Base-by-base conservation (phyloP, 2,113 vertebrate genomes). In the Plotosus lineatus region DNA sequence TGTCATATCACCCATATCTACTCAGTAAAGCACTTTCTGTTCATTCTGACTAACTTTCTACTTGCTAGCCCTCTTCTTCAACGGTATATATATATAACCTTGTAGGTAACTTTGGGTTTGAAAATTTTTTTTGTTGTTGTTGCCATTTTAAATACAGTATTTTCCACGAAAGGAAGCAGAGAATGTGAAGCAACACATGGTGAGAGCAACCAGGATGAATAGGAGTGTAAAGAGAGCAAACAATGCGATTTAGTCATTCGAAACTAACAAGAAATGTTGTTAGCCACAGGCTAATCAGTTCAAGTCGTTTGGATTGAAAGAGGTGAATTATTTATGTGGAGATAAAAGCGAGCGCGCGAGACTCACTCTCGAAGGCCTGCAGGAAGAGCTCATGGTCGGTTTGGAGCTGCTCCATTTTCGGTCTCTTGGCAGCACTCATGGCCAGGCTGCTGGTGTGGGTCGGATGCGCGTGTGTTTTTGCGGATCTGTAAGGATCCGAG, bases 351-450 rank as follows among this genome's bases (percentile, higher is more conserved):
- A 63, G 17, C 48, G 75, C 56, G n/a, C 21, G 80, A 0, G 46
- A 93, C 96, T 98, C 92, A 98, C 97, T 98, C 93, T 98, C 96
- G 90, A 98, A 98, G 92, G 96, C 96, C 94, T 97, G 96, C 78
- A 98, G 92, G 93, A 98, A 98, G 86, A 98, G 92, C 93, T 97
- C 95, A 91, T 98, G 97, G 94, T 98, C 97, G 91, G 95, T 95
- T 93, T 97, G 97, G 78, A 97, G 90, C 85, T 95, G 94, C 88
- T 98, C 96, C 94, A 97, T 96, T 92, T 94, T 98, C 88, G 95
- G 94, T 92, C 95, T 96, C 92, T 95, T 97, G 84, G 94, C 92
- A 80, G 92, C 92, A 81, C 93, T 91, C 90, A 91, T 89, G 36
- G 51, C 33, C 73, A 38, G 50, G 51, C 51, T 42, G 50, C 73